Evolutionary conservation across 2,113 vertebrate species (phyloP).

Genomic region (Rhinoderma darwinii): DNA sequence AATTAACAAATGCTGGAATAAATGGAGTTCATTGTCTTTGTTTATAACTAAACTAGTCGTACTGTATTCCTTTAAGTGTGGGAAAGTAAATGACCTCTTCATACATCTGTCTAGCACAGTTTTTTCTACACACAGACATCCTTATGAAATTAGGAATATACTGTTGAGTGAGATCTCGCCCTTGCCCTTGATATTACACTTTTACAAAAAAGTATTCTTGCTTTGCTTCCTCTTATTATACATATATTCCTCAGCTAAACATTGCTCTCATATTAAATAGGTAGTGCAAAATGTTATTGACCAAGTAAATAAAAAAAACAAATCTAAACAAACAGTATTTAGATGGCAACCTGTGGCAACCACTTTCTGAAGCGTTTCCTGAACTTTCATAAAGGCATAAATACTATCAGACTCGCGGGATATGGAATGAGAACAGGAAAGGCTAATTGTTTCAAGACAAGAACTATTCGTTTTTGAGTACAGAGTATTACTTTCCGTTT

Average conservation of each 20-base stretch:
- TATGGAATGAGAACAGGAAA: conserved; percentile 49
- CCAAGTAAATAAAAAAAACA: background rate
- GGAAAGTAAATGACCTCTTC: too few species aligned
- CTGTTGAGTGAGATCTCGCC: background rate
- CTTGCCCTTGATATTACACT: background rate
- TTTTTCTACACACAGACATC: background rate
- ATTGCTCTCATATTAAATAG: background rate
- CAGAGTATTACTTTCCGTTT: conserved; percentile 51
- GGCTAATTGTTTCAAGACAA: conserved; percentile 49
- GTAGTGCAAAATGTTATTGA: background rate
- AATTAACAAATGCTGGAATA: background rate
- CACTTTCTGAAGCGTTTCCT: conserved; percentile 24
- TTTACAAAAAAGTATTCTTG: background rate
- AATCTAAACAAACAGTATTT: background rate
- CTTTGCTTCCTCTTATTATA: conserved; percentile 22
- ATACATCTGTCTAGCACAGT: background rate
- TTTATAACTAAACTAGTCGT: too few species aligned
- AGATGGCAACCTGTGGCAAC: background rate
- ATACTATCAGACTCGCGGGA: conserved; percentile 14
- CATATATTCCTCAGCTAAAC: background rate
- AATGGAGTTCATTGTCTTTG: background rate
- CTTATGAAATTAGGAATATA: background rate
- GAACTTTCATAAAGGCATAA: conserved; percentile 9
- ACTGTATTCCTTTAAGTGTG: too few species aligned
- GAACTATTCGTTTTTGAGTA: conserved; percentile 24